Base-by-base conservation (phyloP, 2,113 vertebrate species). In the Corynorhinus townsendii region DNA sequence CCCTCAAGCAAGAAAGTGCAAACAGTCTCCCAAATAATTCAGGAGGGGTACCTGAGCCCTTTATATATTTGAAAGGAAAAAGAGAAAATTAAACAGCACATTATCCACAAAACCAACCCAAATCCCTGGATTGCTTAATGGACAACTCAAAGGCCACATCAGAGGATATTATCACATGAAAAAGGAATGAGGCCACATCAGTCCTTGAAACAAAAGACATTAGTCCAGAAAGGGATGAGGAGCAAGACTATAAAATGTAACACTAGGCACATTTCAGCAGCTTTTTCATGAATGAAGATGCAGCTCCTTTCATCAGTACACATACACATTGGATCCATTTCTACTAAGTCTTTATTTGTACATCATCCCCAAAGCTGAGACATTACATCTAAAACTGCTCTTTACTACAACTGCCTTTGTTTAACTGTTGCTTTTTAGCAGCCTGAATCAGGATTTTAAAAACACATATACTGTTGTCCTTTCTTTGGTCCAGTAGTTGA, bases 381-480 rank as follows among this genome's bases (percentile, higher is more conserved):
- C n/a, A 73, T 26, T 66, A 24, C 5, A 59, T 43, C 30, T 26
- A 83, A 93, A 40, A 26, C 10, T 75, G 7, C 26, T 73, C 30
- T 79, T 94, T 54, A 35, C 28, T 62, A 76, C 43, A 40, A 64
- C 12, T 20, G 28, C 52, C 11, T 85, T 59, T 64, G 26, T 66
- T 89, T 85, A 77, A 54, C 35, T 88, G 96, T 82, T 91, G 38
- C 30, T 91, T 64, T 90, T 82, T 54, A 91, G 76, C 20, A 4
- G 45, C 83, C 77, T 54, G 69, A 94, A 97, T 96, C 76, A 79
- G 52, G 96, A 98, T 96, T 95, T 97, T 97, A 88, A 96, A 95
- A 97, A 93, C 30, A 40, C 0, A 33, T 76, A 24, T 49, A 66
- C 73, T 59, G 82, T 33, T 77, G 59, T 40, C n/a, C 35, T 22